Evolutionary conservation across 2,797 vertebrate species (phyloP).

Genomic region (Diplodus sargus): DNA sequence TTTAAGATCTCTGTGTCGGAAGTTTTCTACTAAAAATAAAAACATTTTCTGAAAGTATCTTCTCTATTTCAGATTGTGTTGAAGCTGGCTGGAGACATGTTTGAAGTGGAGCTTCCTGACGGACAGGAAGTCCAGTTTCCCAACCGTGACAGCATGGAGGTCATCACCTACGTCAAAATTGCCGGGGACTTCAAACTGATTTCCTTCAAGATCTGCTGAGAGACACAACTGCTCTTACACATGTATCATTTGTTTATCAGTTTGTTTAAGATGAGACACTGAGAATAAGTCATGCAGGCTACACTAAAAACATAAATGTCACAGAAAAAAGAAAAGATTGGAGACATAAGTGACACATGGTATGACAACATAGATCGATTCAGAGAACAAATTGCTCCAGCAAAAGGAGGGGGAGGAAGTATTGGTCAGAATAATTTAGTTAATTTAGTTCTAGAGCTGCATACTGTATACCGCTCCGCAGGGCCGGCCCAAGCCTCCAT

Average conservation of each 20-base stretch:
- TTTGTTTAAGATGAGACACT: neutral
- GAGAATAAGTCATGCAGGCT: neutral
- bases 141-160: conserved; percentile 73
- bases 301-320: no score
- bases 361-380: no score
- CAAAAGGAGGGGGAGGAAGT: no score
- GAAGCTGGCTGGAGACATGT: conserved; percentile 71
- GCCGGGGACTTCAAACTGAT: conserved; percentile 51
- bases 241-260: neutral
- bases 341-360: no score
- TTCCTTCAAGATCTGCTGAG: conserved; percentile 20
- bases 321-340: no score
- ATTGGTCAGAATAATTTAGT: no score
- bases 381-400: no score
- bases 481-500: no score
- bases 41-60: neutral
- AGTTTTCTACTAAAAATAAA: fast-evolving
- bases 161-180: conserved; percentile 80
- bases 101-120: conserved; percentile 84
- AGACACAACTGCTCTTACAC: neutral
- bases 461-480: no score
- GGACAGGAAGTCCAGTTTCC: conserved; percentile 82
- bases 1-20: neutral
- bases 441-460: no score
- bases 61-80: conserved; percentile 13